phyloP scores from a whole-genome alignment of 2,113 vertebrate species.

The Engystomops pustulosus region DNA sequence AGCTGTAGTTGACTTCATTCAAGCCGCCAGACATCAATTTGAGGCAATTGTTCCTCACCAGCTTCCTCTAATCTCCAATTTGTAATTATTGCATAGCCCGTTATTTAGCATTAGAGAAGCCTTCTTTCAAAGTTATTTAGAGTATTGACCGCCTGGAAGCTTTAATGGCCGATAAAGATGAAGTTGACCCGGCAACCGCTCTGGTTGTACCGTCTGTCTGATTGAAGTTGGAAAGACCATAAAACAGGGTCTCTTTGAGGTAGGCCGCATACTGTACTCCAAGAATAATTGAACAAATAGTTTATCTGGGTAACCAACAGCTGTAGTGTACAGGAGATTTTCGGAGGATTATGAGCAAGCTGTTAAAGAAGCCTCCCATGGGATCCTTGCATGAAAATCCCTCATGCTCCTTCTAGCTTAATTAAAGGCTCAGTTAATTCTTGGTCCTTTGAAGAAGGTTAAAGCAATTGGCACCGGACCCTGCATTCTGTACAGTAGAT shows the following conservation, averaged over 20 bases:
- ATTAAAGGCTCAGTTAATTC: conserved; percentile 48
- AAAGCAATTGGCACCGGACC: conserved; percentile 57
- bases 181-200: conserved; percentile 14
- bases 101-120: conserved; percentile 44
- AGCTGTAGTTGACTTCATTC: conserved; percentile 70
- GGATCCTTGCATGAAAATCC: conserved; percentile 63
- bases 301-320: conserved; percentile 78
- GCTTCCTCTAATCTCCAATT: conserved; percentile 75
- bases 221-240: conserved; percentile 71
- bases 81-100: conserved; percentile 72
- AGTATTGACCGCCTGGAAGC: conserved; percentile 23
- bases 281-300: conserved; percentile 81
- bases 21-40: conserved; percentile 66
- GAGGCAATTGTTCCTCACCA: conserved; percentile 69
- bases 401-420: conserved; percentile 22
- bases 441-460: conserved; percentile 49
- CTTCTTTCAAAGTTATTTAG: conserved; percentile 50
- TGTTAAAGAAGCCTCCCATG: conserved; percentile 76
- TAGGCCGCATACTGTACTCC: conserved; percentile 66
- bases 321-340: conserved; percentile 79
- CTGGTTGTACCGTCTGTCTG: conserved; percentile 59
- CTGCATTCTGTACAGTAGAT: background rate
- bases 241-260: conserved; percentile 75
- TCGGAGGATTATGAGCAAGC: conserved; percentile 76
- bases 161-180: background rate